Conservation (phyloP, 2,797 vertebrate genomes). For the Epinephelus awoara region DNA sequence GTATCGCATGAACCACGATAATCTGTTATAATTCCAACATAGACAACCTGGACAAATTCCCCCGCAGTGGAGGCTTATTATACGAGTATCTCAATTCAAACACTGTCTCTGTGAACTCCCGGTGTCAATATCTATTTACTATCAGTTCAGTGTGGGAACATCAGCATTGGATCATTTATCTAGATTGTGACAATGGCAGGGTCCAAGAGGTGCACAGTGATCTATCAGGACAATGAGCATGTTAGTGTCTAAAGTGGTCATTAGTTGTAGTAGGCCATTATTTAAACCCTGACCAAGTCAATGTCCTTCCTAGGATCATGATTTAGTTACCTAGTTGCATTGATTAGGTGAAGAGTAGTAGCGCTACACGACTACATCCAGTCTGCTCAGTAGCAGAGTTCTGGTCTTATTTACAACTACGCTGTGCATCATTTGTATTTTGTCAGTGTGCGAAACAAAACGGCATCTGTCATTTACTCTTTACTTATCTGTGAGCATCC, state of each 20-base stretch:
- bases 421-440: conserved; percentile 5
- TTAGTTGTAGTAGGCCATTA: conserved; percentile 68
- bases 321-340: conserved; percentile 62
- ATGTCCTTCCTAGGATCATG: conserved; percentile 52
- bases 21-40: conserved; percentile 27
- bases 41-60: not conserved
- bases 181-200: conserved; percentile 40
- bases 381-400: not conserved
- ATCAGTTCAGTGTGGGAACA: conserved; percentile 42
- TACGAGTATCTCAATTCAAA: conserved; percentile 33
- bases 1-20: not conserved
- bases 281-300: conserved; percentile 60
- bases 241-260: conserved; percentile 68
- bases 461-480: not conserved
- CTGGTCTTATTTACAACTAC: not conserved
- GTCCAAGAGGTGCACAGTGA: conserved; percentile 45
- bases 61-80: not conserved
- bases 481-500: not conserved
- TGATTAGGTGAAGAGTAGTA: conserved; percentile 51
- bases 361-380: conserved; percentile 17
- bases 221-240: conserved; percentile 67
- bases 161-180: conserved; percentile 62
- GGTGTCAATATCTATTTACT: conserved; percentile 47
- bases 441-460: not conserved
- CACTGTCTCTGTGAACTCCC: conserved; percentile 20